Percentiles rank a stretch among this genome's conserved stretches.
phyloP scores from a whole-genome alignment of 2,113 vertebrate species.

The Sturnira hondurensis region DNA sequence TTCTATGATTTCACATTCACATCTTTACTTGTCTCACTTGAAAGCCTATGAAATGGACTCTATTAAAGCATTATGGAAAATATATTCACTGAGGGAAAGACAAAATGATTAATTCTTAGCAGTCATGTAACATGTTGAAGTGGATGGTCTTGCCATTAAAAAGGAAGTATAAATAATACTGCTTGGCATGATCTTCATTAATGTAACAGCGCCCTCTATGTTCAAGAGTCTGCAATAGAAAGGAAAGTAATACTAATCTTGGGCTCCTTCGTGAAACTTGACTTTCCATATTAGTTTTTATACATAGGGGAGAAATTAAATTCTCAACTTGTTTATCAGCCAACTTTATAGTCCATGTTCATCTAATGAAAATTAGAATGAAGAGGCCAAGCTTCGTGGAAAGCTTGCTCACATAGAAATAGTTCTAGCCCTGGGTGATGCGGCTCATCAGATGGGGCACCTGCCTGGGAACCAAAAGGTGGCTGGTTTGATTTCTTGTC shows the following conservation, averaged over 20 bases:
- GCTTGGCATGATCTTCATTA: slow-evolving; percentile 68
- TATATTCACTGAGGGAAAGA: neutral
- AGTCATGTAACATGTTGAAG: neutral
- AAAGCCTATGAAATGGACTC: neutral
- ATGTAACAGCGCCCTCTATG: slow-evolving; percentile 78
- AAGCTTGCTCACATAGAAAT: neutral
- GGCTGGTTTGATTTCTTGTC: too few species aligned
- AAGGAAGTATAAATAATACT: neutral
- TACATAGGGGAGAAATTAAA: neutral
- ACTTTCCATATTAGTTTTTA: neutral
- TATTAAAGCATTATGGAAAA: slow-evolving; percentile 37
- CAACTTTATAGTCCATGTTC: neutral
- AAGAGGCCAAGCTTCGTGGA: neutral
- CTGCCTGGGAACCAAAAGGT: too few species aligned
- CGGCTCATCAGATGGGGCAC: too few species aligned
- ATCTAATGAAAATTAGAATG: neutral
- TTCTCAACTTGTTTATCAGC: neutral
- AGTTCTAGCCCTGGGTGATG: neutral
- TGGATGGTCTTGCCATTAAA: neutral
- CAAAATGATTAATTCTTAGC: neutral
- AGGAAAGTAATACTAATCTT: neutral
- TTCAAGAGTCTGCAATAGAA: slow-evolving; percentile 61
- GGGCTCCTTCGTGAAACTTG: neutral
- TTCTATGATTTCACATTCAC: neutral
- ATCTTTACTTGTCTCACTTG: slow-evolving; percentile 20